These are phyloP conservation scores for Pandemis corylana DNA, from an alignment of 2,888 invertebrate species.

Conservation along the genomic window DNA sequence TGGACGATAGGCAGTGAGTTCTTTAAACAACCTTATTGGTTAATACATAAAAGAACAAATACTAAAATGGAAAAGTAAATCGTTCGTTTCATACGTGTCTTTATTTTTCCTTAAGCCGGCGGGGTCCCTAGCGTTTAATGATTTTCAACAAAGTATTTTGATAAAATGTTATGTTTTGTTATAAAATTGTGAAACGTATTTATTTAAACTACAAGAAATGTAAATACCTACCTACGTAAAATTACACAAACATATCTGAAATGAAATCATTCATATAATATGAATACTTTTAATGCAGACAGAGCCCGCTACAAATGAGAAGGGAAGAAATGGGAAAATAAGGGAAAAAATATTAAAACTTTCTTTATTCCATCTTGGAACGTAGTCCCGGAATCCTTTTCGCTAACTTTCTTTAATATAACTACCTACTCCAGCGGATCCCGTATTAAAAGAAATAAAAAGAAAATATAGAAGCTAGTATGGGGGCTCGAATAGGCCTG, in stretches of 20 bases:
- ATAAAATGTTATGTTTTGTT: too few relatives aligned
- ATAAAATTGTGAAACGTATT: neutral
- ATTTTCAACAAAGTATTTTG: too few relatives aligned
- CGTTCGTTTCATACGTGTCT: neutral
- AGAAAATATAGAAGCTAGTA: conserved; percentile 44
- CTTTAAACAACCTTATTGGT: neutral
- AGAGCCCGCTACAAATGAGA: conserved; percentile 59
- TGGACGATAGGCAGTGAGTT: neutral
- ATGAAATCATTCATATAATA: conserved; percentile 43
- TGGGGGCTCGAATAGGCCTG: conserved; percentile 41
- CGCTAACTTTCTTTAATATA: conserved; percentile 67
- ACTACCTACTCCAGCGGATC: conserved; percentile 46
- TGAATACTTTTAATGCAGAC: conserved; percentile 53
- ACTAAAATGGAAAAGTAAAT: neutral
- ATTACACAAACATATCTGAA: neutral
- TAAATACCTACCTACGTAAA: neutral
- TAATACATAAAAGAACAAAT: neutral
- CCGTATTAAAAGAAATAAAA: conserved; percentile 45
- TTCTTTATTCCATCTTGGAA: conserved; percentile 66
- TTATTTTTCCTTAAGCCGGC: neutral
- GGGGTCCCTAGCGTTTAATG: too few relatives aligned
- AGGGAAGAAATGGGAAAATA: conserved; percentile 54
- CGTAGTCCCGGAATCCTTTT: conserved; percentile 63
- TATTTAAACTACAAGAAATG: neutral
- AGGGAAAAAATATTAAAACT: conserved; percentile 68